Percentiles rank a stretch among this genome's conserved stretches.
Conservation (phyloP, 2,888 invertebrate species). For the Limnephilus auricula region DNA sequence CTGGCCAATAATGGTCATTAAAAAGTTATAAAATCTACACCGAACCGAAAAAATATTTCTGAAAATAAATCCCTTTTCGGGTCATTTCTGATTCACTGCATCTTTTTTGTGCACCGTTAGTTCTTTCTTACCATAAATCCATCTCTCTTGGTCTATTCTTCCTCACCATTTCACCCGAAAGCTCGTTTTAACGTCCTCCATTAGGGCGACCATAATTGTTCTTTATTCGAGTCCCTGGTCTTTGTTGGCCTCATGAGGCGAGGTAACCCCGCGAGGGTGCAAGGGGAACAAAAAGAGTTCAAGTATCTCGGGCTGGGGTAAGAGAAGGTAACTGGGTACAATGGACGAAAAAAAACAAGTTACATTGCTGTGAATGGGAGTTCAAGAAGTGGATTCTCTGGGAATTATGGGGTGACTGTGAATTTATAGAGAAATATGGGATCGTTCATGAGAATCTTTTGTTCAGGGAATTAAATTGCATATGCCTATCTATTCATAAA, state of each 20-base stretch:
- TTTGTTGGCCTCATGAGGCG: slow-evolving; percentile 46
- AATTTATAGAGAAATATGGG: background rate
- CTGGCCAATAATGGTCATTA: too few species aligned
- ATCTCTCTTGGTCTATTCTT: slow-evolving; percentile 11
- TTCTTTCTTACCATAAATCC: background rate
- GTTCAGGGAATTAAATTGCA: background rate
- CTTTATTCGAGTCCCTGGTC: slow-evolving; percentile 48
- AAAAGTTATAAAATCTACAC: too few species aligned
- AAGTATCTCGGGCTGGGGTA: slow-evolving; percentile 54
- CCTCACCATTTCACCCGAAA: slow-evolving; percentile 39
- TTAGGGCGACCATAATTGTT: slow-evolving; percentile 60
- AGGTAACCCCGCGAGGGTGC: slow-evolving; percentile 14
- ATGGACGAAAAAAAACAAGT: slow-evolving; percentile 60
- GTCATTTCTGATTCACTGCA: background rate
- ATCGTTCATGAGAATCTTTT: background rate
- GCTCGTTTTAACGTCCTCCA: slow-evolving; percentile 39
- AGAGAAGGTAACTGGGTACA: slow-evolving; percentile 53
- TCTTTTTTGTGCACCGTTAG: background rate
- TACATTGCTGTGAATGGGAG: slow-evolving; percentile 59
- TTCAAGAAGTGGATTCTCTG: slow-evolving; percentile 22
- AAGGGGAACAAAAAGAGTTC: slow-evolving; percentile 60
- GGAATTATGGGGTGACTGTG: slow-evolving; percentile 11
- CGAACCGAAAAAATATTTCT: too few species aligned
- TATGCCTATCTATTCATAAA: too few species aligned
- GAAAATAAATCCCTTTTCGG: too few species aligned